A percentile compares a stretch with the other conserved stretches of the same genome.
Evolutionary conservation across 2,113 vertebrate genomes (phyloP).

Genomic region (Lethenteron reissneri): DNA sequence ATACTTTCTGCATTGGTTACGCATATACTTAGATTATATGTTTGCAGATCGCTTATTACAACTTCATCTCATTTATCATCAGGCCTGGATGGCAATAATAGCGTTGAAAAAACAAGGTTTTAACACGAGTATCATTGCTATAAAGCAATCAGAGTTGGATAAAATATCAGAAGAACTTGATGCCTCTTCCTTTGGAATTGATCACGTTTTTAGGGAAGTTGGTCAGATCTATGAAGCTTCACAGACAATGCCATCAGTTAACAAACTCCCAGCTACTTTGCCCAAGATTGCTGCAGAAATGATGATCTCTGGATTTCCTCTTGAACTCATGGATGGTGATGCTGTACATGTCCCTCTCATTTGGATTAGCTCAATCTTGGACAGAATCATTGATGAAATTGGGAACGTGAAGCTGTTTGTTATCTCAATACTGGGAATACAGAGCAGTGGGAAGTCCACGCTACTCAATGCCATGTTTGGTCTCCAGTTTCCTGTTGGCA

Average conservation of each 20-base stretch:
- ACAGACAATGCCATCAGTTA: slow-evolving; percentile 12
- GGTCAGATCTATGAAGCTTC: slow-evolving; percentile 39
- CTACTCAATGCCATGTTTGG: slow-evolving; percentile 44
- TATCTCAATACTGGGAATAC: slow-evolving; percentile 30
- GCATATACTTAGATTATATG: neutral
- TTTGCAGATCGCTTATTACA: neutral
- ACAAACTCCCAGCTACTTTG: neutral
- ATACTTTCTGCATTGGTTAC: neutral
- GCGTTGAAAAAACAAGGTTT: neutral
- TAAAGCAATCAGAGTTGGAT: neutral
- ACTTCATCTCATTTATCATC: slow-evolving; percentile 7
- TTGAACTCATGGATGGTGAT: slow-evolving; percentile 39
- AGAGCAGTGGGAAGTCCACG: slow-evolving; percentile 40
- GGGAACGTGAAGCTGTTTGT: slow-evolving; percentile 20
- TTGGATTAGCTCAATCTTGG: slow-evolving; percentile 30
- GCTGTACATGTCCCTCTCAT: slow-evolving; percentile 29
- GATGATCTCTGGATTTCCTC: slow-evolving; percentile 28
- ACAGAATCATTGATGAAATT: too few species aligned
- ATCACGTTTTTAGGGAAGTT: slow-evolving; percentile 41
- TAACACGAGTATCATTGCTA: too few species aligned
- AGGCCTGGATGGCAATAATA: neutral
- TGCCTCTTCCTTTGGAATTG: slow-evolving; percentile 27
- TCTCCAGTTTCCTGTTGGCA: slow-evolving; percentile 26
- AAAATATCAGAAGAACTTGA: slow-evolving; percentile 8
- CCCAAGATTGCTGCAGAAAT: slow-evolving; percentile 21